Evolutionary conservation across 92 coral and sea anemone species (phyloP).

Genomic region (Phymanthus crucifer): DNA sequence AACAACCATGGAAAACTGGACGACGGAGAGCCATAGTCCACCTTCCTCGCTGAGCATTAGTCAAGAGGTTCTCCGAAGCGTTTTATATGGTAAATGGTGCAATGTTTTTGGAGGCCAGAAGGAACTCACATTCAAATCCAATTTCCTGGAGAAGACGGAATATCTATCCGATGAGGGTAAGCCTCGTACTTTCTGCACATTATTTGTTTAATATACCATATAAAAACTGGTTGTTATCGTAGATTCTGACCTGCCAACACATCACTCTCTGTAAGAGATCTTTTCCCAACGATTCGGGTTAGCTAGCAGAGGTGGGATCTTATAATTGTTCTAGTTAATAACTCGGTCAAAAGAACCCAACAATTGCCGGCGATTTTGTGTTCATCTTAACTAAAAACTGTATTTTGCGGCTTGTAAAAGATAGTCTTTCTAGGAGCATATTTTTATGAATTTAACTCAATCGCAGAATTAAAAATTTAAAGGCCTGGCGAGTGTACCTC

Average conservation of each 20-base stretch:
- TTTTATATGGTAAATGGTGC: conserved; percentile 98
- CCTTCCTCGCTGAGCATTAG: conserved; percentile 79
- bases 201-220: neutral
- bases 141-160: conserved; percentile 83
- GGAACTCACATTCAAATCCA: conserved; percentile 91
- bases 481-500: conserved; percentile 50
- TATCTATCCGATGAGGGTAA: conserved; percentile 95
- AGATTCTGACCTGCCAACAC: too few relatives aligned
- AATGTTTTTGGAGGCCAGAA: conserved; percentile 97
- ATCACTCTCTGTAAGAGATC: conserved; percentile 10
- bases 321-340: conserved; percentile 26
- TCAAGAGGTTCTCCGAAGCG: conserved; percentile 95
- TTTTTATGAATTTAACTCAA: conserved; percentile 81
- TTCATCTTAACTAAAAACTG: neutral
- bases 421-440: neutral
- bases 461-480: conserved; percentile 73
- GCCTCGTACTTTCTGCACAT: neutral
- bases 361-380: neutral
- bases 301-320: conserved; percentile 20
- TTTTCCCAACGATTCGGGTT: neutral
- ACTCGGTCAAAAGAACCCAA: neutral
- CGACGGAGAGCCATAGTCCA: conserved; percentile 17
- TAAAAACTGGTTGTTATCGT: neutral
- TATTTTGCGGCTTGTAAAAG: conserved; percentile 8
- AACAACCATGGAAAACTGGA: conserved; percentile 25